These are phyloP conservation scores for Erithacus rubecula DNA, from an alignment of 2,797 vertebrate genomes.

Conservation along the genomic window DNA sequence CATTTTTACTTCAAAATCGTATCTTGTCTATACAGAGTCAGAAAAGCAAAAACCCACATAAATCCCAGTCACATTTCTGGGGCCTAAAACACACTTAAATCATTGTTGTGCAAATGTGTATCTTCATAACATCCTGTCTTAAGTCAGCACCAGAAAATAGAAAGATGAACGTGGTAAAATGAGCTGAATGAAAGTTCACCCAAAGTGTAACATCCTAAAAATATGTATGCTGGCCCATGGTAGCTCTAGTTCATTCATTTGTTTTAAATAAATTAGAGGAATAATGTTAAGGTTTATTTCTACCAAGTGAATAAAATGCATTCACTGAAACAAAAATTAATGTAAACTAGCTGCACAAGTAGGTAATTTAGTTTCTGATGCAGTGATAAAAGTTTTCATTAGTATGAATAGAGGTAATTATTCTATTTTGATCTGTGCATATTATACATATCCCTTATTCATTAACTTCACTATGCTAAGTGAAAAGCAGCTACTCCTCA, in stretches of 20 bases:
- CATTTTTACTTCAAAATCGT: neutral
- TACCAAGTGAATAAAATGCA: neutral
- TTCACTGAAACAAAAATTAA: neutral
- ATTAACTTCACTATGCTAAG: neutral
- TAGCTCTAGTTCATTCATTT: neutral
- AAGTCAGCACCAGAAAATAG: neutral
- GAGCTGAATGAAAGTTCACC: neutral
- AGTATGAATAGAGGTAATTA: neutral
- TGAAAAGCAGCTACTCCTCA: slow-evolving; percentile 26
- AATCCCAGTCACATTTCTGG: neutral
- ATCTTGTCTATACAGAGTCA: neutral
- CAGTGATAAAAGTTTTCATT: neutral
- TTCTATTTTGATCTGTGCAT: neutral
- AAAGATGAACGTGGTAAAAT: neutral
- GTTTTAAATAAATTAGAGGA: neutral
- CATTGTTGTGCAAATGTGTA: neutral
- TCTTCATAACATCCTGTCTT: neutral
- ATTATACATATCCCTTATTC: neutral
- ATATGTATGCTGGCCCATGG: neutral
- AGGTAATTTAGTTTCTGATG: neutral
- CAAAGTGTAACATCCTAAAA: neutral
- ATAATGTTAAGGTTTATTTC: neutral
- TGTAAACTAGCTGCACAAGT: neutral
- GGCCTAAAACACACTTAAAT: neutral
- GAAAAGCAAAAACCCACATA: neutral